A percentile compares a stretch with the other conserved stretches of the same genome.
Evolutionary conservation across 2,888 invertebrate species (phyloP).

Genomic region (Anagyrus pseudococci): DNA sequence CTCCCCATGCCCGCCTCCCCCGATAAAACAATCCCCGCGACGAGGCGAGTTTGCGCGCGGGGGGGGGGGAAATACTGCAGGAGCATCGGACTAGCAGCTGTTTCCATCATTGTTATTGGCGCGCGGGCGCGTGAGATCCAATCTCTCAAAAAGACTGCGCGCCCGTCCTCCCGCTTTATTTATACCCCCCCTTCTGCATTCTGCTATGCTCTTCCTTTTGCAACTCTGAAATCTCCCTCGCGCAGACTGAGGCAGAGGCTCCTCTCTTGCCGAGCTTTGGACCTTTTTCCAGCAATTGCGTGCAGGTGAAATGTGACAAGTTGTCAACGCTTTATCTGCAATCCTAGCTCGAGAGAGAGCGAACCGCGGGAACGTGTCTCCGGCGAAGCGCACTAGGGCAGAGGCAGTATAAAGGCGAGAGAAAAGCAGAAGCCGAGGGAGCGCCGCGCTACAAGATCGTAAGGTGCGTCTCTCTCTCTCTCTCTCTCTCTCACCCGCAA

Average conservation of each 20-base stretch:
- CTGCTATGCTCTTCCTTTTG: too few relatives aligned
- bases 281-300: too few relatives aligned
- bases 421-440: background rate
- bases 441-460: constrained; percentile 1
- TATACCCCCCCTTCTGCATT: background rate
- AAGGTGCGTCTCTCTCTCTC: constrained; percentile 23
- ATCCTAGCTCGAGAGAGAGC: constrained; percentile 14
- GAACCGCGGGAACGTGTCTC: constrained; percentile 4
- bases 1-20: too few relatives aligned
- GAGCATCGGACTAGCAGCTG: background rate
- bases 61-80: background rate
- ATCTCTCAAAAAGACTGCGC: constrained; percentile 20
- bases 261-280: too few relatives aligned
- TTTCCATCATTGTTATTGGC: constrained; percentile 29
- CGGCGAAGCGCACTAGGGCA: constrained; percentile 9
- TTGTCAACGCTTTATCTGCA: constrained; percentile 24
- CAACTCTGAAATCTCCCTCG: too few relatives aligned
- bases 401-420: constrained; percentile 2
- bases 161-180: background rate
- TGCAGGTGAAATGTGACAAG: constrained; percentile 32
- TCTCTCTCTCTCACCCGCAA: too few relatives aligned
- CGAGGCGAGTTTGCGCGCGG: too few relatives aligned
- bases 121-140: constrained; percentile 4
- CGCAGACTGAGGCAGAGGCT: too few relatives aligned
- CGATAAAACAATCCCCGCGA: too few relatives aligned